Evolutionary conservation across 1,140 invertebrate genomes (phyloP).

Genomic region (Listronotus bonariensis): DNA sequence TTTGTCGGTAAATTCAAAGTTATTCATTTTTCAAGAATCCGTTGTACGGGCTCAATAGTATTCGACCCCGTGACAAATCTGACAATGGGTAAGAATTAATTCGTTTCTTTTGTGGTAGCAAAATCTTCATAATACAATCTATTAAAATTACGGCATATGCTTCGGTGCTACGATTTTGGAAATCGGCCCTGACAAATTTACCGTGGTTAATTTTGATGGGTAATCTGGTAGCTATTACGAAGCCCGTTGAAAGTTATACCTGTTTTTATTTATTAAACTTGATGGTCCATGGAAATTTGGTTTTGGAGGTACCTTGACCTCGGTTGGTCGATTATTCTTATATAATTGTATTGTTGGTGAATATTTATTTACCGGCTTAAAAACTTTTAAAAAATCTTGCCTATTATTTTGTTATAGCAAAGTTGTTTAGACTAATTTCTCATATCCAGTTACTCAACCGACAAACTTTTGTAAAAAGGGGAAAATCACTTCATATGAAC

Average conservation of each 20-base stretch:
- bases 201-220: constrained; percentile 21
- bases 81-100: constrained; percentile 22
- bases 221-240: constrained; percentile 25
- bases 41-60: constrained; percentile 15
- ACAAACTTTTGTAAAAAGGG: too few species aligned
- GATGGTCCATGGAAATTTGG: constrained; percentile 7
- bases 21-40: constrained; percentile 15
- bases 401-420: too few species aligned
- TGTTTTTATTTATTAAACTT: constrained; percentile 19
- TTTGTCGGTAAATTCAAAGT: constrained; percentile 21
- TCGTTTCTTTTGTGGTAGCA: constrained; percentile 18
- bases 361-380: constrained; percentile 6
- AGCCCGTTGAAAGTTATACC: constrained; percentile 14
- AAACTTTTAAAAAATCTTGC: too few species aligned
- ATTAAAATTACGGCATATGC: constrained; percentile 25
- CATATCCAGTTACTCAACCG: too few species aligned
- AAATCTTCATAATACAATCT: constrained; percentile 25
- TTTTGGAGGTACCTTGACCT: too few species aligned
- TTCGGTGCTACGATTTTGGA: constrained; percentile 10
- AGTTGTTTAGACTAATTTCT: too few species aligned
- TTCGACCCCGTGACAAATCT: constrained; percentile 19
- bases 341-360: constrained; percentile 12
- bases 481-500: too few species aligned
- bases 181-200: constrained; percentile 24
- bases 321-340: background rate